A percentile compares a stretch with the other conserved stretches of the same genome.
Conservation (phyloP, 2,888 invertebrate species). For the Pimpla rufipes region DNA sequence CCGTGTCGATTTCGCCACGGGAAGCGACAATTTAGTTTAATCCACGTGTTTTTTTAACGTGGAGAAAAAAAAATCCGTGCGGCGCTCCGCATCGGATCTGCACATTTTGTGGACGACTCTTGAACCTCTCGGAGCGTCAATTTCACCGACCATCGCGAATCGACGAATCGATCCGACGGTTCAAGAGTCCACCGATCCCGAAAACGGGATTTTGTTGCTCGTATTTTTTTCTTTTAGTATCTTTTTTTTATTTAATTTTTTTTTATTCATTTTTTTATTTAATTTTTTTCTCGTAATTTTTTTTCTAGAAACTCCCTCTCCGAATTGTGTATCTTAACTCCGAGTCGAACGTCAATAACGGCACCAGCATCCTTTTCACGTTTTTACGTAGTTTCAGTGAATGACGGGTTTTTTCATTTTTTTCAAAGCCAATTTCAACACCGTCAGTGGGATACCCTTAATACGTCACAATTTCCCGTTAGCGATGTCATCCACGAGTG, state of each 20-base stretch:
- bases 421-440: not conserved
- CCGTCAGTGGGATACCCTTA: not conserved
- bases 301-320: not conserved
- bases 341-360: not conserved
- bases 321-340: slow-evolving; percentile 8
- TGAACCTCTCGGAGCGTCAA: slow-evolving; percentile 12
- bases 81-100: slow-evolving; percentile 31
- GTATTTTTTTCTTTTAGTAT: not conserved
- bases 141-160: not conserved
- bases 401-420: not conserved
- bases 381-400: not conserved
- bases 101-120: slow-evolving; percentile 38
- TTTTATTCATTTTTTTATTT: not conserved
- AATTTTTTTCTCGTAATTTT: too few species aligned
- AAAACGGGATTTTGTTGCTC: not conserved
- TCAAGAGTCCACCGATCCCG: not conserved
- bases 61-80: slow-evolving; percentile 23
- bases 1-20: slow-evolving; percentile 9
- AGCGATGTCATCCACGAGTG: not conserved
- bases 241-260: not conserved
- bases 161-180: slow-evolving; percentile 15
- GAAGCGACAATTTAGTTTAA: slow-evolving; percentile 7
- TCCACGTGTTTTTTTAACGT: slow-evolving; percentile 22
- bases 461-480: not conserved
- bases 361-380: not conserved